A percentile compares a stretch with the other conserved stretches of the same genome.
phyloP scores from a whole-genome alignment of 2,888 invertebrate genomes.

The Ectemnius cavifrons region DNA sequence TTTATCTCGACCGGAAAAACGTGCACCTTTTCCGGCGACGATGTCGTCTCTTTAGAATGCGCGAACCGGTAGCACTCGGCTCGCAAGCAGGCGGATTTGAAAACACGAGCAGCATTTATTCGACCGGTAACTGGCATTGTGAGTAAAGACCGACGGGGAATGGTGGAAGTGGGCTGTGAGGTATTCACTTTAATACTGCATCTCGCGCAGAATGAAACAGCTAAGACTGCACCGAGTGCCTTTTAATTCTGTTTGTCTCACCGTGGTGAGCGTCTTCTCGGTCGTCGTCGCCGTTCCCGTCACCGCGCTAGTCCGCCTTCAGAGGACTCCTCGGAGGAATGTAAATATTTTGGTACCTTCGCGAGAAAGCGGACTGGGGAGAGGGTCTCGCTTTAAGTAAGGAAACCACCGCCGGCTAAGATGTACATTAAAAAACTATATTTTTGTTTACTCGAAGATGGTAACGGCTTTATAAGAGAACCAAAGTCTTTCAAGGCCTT shows the following conservation, averaged over 20 bases:
- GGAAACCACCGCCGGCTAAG: background rate
- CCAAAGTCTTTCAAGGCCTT: background rate
- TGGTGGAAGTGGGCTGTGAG: slow-evolving; percentile 2
- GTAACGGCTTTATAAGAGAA: background rate
- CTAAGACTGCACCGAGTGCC: slow-evolving; percentile 53
- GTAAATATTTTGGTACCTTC: slow-evolving; percentile 42
- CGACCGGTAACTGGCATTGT: slow-evolving; percentile 40
- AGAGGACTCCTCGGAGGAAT: slow-evolving; percentile 25
- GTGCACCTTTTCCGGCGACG: background rate
- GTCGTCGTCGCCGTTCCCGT: background rate
- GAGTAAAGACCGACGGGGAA: background rate
- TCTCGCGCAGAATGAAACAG: slow-evolving; percentile 24
- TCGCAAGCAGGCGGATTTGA: slow-evolving; percentile 6
- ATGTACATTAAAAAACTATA: slow-evolving; percentile 22
- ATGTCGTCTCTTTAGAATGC: too few relatives aligned
- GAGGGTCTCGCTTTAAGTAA: background rate
- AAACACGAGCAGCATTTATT: slow-evolving; percentile 40
- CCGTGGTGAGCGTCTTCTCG: background rate
- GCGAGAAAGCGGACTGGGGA: slow-evolving; percentile 16
- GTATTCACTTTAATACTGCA: slow-evolving; percentile 8
- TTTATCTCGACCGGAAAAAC: background rate
- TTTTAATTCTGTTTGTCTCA: slow-evolving; percentile 62
- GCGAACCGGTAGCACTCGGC: background rate
- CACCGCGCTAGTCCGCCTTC: slow-evolving; percentile 21
- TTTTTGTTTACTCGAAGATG: slow-evolving; percentile 8